A percentile compares a stretch with the other conserved stretches of the same genome.
phyloP scores from a whole-genome alignment of 2,888 invertebrate species.

The Ormia ochracea region DNA sequence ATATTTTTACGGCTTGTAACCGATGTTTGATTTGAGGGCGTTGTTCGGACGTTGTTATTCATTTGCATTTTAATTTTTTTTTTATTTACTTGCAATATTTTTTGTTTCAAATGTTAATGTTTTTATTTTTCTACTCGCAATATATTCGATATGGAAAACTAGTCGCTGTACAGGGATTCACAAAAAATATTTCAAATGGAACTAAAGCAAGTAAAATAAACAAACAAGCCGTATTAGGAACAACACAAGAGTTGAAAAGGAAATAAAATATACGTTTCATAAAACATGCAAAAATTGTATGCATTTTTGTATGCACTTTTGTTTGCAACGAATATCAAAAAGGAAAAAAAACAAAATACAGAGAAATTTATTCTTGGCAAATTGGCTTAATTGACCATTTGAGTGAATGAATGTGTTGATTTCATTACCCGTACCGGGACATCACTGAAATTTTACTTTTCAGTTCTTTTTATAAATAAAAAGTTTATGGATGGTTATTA shows the following conservation, averaged over 20 bases:
- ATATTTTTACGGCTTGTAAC: slow-evolving; percentile 36
- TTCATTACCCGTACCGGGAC: slow-evolving; percentile 26
- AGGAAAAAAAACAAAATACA: background rate
- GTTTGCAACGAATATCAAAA: background rate
- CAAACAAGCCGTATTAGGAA: slow-evolving; percentile 47
- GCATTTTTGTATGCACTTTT: slow-evolving; percentile 27
- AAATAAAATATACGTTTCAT: background rate
- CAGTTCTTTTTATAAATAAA: too few relatives aligned
- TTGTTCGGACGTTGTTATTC: slow-evolving; percentile 43
- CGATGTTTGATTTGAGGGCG: slow-evolving; percentile 57
- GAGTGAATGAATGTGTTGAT: slow-evolving; percentile 52
- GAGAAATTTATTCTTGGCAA: slow-evolving; percentile 11
- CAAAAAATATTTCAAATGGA: slow-evolving; percentile 26
- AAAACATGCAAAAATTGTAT: slow-evolving; percentile 3
- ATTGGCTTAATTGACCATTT: slow-evolving; percentile 54
- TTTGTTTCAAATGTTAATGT: background rate
- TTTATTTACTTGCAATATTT: background rate
- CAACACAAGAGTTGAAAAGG: slow-evolving; percentile 8
- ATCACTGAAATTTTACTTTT: too few relatives aligned
- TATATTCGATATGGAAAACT: slow-evolving; percentile 43
- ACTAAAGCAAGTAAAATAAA: slow-evolving; percentile 16
- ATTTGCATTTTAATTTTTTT: background rate
- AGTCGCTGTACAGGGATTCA: slow-evolving; percentile 23
- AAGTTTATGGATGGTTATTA: too few relatives aligned
- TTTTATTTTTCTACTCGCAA: background rate